phyloP scores from a whole-genome alignment of 1,140 invertebrate genomes.

The Lasaia peninsularis region DNA sequence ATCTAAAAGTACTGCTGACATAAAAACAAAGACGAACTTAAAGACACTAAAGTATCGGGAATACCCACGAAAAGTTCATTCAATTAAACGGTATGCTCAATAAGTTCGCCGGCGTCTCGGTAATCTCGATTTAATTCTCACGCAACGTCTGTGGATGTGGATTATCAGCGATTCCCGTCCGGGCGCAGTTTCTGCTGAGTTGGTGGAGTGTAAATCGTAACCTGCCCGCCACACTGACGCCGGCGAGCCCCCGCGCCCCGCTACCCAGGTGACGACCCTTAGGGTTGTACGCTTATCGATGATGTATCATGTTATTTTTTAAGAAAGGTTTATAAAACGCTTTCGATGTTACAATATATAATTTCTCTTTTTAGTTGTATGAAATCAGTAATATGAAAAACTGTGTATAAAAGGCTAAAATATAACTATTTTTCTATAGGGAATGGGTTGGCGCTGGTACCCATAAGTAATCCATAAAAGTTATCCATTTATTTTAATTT shows the following conservation, averaged over 20 bases:
- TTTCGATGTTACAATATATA: not conserved
- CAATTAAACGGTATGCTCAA: slow-evolving; percentile 11
- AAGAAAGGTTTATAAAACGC: not conserved
- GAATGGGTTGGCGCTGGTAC: no score
- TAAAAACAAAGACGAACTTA: not conserved
- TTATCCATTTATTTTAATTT: no score
- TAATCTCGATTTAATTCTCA: slow-evolving; percentile 70
- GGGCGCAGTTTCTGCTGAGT: slow-evolving; percentile 69
- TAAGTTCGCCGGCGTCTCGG: slow-evolving; percentile 30
- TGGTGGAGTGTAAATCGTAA: slow-evolving; percentile 75
- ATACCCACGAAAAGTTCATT: slow-evolving; percentile 8
- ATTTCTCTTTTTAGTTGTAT: no score
- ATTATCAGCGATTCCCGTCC: slow-evolving; percentile 68
- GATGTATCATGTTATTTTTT: not conserved
- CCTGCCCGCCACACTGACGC: slow-evolving; percentile 71
- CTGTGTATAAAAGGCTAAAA: no score
- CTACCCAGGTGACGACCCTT: slow-evolving; percentile 63
- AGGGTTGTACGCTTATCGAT: slow-evolving; percentile 40
- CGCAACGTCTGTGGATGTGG: slow-evolving; percentile 56
- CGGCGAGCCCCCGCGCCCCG: slow-evolving; percentile 43
- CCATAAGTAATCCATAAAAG: no score
- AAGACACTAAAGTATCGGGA: not conserved
- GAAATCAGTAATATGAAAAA: no score
- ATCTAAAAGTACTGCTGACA: not conserved
- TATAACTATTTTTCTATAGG: no score